phyloP scores from a whole-genome alignment of 2,113 vertebrate genomes.

The Agelaius phoeniceus region DNA sequence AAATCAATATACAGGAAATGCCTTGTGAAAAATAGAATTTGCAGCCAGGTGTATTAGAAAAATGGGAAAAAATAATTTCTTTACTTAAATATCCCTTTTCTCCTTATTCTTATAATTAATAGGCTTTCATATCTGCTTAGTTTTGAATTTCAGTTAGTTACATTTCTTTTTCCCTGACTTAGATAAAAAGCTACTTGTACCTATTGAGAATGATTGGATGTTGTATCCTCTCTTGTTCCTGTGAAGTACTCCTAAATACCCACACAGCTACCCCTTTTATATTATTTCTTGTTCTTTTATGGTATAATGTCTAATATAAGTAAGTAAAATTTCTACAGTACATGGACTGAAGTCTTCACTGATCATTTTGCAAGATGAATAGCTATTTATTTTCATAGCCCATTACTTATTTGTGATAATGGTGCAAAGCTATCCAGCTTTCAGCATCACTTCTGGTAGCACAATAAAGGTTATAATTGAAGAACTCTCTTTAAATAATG shows the following conservation, averaged over 20 bases:
- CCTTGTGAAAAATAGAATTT: background rate
- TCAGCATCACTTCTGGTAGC: background rate
- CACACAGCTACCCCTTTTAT: background rate
- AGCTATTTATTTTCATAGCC: background rate
- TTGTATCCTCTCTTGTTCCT: background rate
- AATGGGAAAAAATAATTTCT: background rate
- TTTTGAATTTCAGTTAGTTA: background rate
- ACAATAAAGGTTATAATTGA: background rate
- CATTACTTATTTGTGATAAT: background rate
- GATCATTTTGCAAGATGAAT: background rate
- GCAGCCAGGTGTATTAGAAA: background rate
- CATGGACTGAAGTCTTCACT: background rate
- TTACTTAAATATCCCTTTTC: background rate
- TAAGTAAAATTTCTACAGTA: background rate
- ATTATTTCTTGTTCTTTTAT: background rate
- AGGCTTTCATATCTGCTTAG: background rate
- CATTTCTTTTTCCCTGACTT: background rate
- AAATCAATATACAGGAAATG: rapidly evolving
- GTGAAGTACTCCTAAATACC: background rate
- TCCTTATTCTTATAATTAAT: background rate
- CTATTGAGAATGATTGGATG: background rate
- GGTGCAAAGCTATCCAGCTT: background rate
- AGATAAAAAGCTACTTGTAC: background rate
- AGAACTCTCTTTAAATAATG: background rate
- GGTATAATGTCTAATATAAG: background rate